phyloP scores from a whole-genome alignment of 2,888 invertebrate species.

The Ptychoptera contaminata region DNA sequence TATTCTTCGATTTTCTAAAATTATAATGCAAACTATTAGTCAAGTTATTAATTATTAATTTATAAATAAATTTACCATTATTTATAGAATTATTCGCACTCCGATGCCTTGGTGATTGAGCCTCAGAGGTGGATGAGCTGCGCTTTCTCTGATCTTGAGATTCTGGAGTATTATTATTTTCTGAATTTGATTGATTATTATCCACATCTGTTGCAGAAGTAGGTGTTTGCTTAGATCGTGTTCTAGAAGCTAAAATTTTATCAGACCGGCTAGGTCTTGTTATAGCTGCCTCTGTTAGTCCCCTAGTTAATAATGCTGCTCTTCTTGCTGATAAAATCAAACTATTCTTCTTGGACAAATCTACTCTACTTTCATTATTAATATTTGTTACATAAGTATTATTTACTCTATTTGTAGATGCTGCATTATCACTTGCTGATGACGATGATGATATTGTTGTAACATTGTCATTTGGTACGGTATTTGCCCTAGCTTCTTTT shows the following conservation, averaged over 20 bases:
- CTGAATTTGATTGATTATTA: slow-evolving; percentile 14
- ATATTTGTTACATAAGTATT: too few relatives aligned
- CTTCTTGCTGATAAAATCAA: slow-evolving; percentile 12
- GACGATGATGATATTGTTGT: slow-evolving; percentile 1
- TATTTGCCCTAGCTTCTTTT: not conserved
- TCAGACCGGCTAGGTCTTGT: slow-evolving; percentile 28
- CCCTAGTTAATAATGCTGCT: slow-evolving; percentile 22
- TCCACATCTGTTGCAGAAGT: slow-evolving; percentile 10
- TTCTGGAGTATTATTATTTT: slow-evolving; percentile 11
- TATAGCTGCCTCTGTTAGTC: slow-evolving; percentile 28
- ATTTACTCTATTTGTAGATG: not conserved
- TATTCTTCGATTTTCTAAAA: slow-evolving; percentile 23
- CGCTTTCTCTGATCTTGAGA: slow-evolving; percentile 25
- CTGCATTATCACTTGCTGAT: not conserved
- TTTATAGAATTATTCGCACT: slow-evolving; percentile 17
- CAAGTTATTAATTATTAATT: not conserved
- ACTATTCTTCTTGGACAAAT: slow-evolving; percentile 12
- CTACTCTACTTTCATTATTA: not conserved
- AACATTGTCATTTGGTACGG: not conserved
- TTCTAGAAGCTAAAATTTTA: slow-evolving; percentile 6
- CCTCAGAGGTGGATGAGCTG: slow-evolving; percentile 29
- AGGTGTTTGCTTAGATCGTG: slow-evolving; percentile 13
- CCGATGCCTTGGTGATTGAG: slow-evolving; percentile 19
- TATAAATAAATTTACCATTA: not conserved
- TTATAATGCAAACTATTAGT: not conserved